These are phyloP conservation scores for Batillaria attramentaria DNA, from an alignment of 1,140 invertebrate genomes.

Conservation along the genomic window DNA sequence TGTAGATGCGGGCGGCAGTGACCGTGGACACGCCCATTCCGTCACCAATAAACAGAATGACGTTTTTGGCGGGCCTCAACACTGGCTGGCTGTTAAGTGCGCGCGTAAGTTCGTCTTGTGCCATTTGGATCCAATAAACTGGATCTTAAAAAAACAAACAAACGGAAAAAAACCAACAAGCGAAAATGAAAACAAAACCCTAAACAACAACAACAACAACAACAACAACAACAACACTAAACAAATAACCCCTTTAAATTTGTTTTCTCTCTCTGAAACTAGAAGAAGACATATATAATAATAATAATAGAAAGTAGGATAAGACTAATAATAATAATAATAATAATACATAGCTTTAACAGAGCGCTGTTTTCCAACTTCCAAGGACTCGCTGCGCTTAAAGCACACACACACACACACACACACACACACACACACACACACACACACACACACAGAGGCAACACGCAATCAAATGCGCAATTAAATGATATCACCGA, in stretches of 20 bases:
- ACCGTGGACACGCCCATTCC: slow-evolving; percentile 94
- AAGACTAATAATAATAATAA: background rate
- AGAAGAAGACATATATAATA: background rate
- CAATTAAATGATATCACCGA: no score
- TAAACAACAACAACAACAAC: background rate
- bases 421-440: slow-evolving; percentile 11
- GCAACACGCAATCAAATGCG: slow-evolving; percentile 6
- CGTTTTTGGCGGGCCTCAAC: slow-evolving; percentile 81
- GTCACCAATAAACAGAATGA: slow-evolving; percentile 94
- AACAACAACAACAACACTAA: background rate
- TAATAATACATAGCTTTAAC: background rate
- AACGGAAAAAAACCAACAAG: background rate
- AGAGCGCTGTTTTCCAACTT: background rate
- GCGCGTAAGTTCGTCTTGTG: slow-evolving; percentile 32
- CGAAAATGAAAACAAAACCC: background rate
- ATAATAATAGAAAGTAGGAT: background rate
- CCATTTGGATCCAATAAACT: slow-evolving; percentile 40
- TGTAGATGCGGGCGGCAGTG: slow-evolving; percentile 84
- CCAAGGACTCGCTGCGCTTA: background rate
- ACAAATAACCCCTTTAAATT: background rate
- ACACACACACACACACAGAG: slow-evolving; percentile 12
- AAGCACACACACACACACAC: slow-evolving; percentile 4
- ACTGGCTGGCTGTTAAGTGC: slow-evolving; percentile 36
- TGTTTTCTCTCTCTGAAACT: background rate
- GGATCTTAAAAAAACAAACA: slow-evolving; percentile 34